phyloP scores from a whole-genome alignment of 2,888 invertebrate species.

The Amphipoea oculea region DNA sequence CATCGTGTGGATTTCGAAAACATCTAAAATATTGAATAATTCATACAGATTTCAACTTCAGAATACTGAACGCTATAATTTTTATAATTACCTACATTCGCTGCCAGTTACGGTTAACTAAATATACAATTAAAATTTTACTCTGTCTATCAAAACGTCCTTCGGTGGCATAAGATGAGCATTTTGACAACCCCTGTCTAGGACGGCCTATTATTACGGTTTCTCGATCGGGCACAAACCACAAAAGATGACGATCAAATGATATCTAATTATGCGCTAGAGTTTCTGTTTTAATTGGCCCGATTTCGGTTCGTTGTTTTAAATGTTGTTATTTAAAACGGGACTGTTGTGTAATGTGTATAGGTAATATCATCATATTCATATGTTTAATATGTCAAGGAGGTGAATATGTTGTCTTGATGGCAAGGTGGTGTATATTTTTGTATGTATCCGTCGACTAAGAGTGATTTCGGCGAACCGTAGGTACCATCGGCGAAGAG shows the following conservation, averaged over 20 bases:
- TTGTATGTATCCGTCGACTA: too few species aligned
- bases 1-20: not conserved
- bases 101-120: slow-evolving; percentile 70
- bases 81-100: slow-evolving; percentile 71
- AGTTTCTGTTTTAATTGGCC: slow-evolving; percentile 66
- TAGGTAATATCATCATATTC: not conserved
- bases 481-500: too few species aligned
- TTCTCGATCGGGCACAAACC: slow-evolving; percentile 65
- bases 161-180: slow-evolving; percentile 82
- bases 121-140: slow-evolving; percentile 84
- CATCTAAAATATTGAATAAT: slow-evolving; percentile 57
- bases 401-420: not conserved
- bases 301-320: slow-evolving; percentile 45
- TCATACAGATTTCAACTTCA: slow-evolving; percentile 53
- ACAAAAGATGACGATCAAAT: slow-evolving; percentile 60
- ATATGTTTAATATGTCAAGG: not conserved
- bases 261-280: slow-evolving; percentile 73
- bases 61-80: slow-evolving; percentile 69
- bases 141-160: slow-evolving; percentile 87
- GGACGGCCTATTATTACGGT: slow-evolving; percentile 83
- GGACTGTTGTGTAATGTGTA: slow-evolving; percentile 9
- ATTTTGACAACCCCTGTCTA: slow-evolving; percentile 77
- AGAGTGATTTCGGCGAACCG: too few species aligned
- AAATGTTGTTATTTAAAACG: slow-evolving; percentile 22
- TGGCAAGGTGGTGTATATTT: not conserved